Evolutionary conservation across 2,113 vertebrate genomes (phyloP), one percentile per base, ranked within the genome.

Genomic region (Cephalopholis sonnerati): DNA sequence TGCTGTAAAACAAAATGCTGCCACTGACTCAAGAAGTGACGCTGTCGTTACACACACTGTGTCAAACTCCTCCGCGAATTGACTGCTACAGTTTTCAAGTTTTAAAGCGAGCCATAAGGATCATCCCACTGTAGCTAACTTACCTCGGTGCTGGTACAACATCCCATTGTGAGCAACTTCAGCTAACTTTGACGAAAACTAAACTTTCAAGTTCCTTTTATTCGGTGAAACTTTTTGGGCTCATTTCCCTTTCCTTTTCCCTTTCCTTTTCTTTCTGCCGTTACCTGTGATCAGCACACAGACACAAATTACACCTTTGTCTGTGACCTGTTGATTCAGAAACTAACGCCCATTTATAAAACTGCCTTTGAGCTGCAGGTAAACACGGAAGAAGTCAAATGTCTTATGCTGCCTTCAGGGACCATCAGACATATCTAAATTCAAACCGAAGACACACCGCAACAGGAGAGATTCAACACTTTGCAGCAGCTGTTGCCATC

Each of bases 71-170:
- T 36, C 46, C 25, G 50, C 5, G 4, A 17, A 22, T 55, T 13
- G n/a, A 4, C 7, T 22, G 17, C 3, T 0, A 71, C 29, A 29
- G 20, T 53, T 62, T 39, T 5, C 7, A 71, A 62, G 48, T 51
- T 59, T 58, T 20, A 61, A 51, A 71, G 46, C 17, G 32, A 15
- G 32, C 58, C 53, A 72, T 36, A 41, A 44, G 27, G 11, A 0
- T 7, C 16, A 10, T 12, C 8, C 0, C 1, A 0, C 66, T 46
- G 53, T 3, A 11, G 53, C 18, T 1, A 7, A 82, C 87, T 84
- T 54, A 94, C 93, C 92, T 92, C 91, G 13, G 70, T n/a, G 57
- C 93, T 92, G 82, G 4, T 61, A 32, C 89, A 92, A 81, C 93
- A 93, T 2, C 93, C 93, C 93, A 94, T 93, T 2, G 50, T 77